Evolutionary conservation across 2,888 invertebrate species (phyloP).

Genomic region (Seira ritae): DNA sequence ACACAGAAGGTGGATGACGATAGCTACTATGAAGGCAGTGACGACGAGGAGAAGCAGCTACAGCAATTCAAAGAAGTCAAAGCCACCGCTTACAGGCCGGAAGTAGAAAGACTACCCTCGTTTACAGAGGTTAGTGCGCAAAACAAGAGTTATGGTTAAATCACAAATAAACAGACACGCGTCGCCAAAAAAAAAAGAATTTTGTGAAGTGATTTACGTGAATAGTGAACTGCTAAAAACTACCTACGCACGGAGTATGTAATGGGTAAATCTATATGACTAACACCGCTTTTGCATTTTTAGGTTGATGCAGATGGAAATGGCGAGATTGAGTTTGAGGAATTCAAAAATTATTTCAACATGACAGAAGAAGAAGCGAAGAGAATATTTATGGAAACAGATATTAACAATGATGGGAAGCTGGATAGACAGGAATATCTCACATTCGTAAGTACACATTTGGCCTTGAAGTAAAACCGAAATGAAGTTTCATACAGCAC

Average conservation of each 20-base stretch:
- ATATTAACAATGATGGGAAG: constrained; percentile 82
- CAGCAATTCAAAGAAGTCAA: background rate
- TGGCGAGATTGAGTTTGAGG: constrained; percentile 65
- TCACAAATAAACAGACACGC: background rate
- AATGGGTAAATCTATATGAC: background rate
- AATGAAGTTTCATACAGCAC: background rate
- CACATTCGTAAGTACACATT: constrained; percentile 78
- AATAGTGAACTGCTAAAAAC: no score
- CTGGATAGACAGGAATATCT: constrained; percentile 92
- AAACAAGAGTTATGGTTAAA: background rate
- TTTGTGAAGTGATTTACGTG: no score
- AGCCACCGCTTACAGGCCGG: constrained; percentile 46
- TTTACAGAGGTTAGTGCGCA: constrained; percentile 57
- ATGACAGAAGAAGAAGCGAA: constrained; percentile 74
- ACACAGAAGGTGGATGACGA: constrained; percentile 55
- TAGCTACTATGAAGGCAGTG: constrained; percentile 21
- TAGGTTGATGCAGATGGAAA: constrained; percentile 63
- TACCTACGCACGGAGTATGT: background rate
- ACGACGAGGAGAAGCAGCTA: constrained; percentile 53
- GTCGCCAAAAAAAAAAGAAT: no score
- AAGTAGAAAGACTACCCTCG: constrained; percentile 59
- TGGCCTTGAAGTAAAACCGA: background rate
- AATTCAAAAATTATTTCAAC: constrained; percentile 59
- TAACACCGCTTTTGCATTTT: background rate
- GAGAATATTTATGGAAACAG: constrained; percentile 74